These are phyloP conservation scores for Enteromius mattozi DNA, from an alignment of 2,797 vertebrate species.

Conservation along the genomic window DNA sequence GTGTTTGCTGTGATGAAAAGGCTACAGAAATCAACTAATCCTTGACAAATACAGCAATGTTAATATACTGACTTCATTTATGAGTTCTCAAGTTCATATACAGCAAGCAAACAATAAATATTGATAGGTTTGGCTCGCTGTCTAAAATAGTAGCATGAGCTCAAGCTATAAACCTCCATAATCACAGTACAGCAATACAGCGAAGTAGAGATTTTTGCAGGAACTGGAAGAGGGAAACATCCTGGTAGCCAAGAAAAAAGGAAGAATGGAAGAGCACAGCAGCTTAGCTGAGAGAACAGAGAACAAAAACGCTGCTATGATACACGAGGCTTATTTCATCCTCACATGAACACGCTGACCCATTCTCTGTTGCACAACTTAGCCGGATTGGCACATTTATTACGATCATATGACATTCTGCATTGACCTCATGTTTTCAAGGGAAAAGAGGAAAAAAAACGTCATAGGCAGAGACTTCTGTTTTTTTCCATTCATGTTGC, in stretches of 20 bases:
- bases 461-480: neutral
- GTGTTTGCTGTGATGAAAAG: neutral
- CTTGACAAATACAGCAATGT: neutral
- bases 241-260: conserved; percentile 13
- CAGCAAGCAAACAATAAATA: neutral
- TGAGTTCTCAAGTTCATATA: neutral
- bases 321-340: conserved; percentile 6
- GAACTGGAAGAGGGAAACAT: conserved; percentile 9
- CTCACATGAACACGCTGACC: conserved; percentile 14
- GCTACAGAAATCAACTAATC: neutral
- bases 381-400: conserved; percentile 17
- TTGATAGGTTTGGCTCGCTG: neutral
- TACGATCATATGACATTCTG: conserved; percentile 18
- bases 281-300: neutral
- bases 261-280: neutral
- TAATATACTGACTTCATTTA: neutral
- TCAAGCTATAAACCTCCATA: neutral
- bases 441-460: neutral
- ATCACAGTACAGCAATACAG: neutral
- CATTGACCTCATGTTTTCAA: neutral
- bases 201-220: neutral
- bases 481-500: neutral
- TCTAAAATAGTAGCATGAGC: neutral
- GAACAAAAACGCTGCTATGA: conserved; percentile 1
- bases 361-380: conserved; percentile 39